phyloP scores from a whole-genome alignment of 2,113 vertebrate species.

The Chrysemys picta region DNA sequence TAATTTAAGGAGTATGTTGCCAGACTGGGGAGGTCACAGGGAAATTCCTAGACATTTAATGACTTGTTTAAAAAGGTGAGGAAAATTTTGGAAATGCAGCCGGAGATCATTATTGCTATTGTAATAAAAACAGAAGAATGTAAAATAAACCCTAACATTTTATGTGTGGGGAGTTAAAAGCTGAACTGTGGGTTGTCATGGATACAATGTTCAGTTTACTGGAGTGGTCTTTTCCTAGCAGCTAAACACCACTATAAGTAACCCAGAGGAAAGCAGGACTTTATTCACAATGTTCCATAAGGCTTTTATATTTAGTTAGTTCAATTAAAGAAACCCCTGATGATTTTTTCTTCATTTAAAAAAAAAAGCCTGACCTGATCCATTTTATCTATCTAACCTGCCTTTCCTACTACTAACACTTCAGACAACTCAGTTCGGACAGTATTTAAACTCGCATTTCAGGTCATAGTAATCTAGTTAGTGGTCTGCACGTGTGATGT shows the following conservation, averaged over 20 bases:
- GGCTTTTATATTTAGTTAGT: conserved; percentile 23
- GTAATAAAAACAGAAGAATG: conserved; percentile 26
- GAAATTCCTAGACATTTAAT: neutral
- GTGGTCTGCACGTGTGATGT: neutral
- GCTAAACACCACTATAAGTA: conserved; percentile 27
- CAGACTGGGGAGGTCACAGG: neutral
- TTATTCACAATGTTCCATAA: conserved; percentile 30
- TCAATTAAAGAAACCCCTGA: neutral
- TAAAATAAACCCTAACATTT: neutral
- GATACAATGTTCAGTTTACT: conserved; percentile 58
- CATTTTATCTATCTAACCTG: neutral
- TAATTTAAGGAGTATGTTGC: neutral
- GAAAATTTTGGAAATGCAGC: neutral
- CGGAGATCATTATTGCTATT: neutral
- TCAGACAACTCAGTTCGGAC: neutral
- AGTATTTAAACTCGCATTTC: neutral
- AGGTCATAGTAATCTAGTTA: accelerated
- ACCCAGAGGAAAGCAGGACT: conserved; percentile 40
- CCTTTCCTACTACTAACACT: neutral
- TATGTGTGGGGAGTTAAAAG: conserved; percentile 35
- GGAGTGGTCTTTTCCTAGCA: conserved; percentile 32
- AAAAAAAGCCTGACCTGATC: neutral
- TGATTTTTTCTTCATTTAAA: neutral
- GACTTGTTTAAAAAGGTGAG: neutral
- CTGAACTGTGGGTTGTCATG: conserved; percentile 43